These are phyloP conservation scores for Lasioglossum oenotherae DNA, from an alignment of 2,888 invertebrate genomes.

Conservation along the genomic window DNA sequence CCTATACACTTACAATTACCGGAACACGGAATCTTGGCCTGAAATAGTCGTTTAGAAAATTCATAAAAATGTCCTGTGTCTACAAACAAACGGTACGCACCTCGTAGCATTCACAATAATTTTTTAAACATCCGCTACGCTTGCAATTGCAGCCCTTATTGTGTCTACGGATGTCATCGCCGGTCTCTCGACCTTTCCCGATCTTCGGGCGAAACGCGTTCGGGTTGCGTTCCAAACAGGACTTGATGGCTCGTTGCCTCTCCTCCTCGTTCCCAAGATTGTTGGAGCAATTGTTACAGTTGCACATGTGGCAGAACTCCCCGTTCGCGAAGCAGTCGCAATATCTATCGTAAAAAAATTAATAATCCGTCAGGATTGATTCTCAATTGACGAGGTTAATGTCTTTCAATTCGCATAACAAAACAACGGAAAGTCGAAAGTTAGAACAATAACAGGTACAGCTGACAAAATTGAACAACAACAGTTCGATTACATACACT, in stretches of 20 bases:
- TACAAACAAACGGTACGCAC: conserved; percentile 84
- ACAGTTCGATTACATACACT: conserved; percentile 77
- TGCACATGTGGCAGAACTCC: conserved; percentile 99
- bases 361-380: conserved; percentile 22
- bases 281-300: conserved; percentile 98
- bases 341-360: conserved; percentile 86
- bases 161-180: conserved; percentile 92
- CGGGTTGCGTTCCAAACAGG: conserved; percentile 98
- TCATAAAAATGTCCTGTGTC: background rate
- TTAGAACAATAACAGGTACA: background rate
- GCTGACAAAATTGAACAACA: too few species aligned
- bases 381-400: conserved; percentile 14
- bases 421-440: conserved; percentile 49
- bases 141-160: conserved; percentile 99
- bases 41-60: conserved; percentile 5
- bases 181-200: conserved; percentile 91
- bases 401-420: conserved; percentile 41
- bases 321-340: conserved; percentile 99
- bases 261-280: conserved; percentile 98
- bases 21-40: conserved; percentile 99
- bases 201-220: conserved; percentile 99
- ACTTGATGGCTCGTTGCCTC: conserved; percentile 96
- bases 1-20: conserved; percentile 98
- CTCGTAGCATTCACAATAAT: conserved; percentile 99
- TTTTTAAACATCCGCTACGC: conserved; percentile 98